Base-by-base conservation (phyloP, 1,140 invertebrate species). In the Augochlora pura region DNA sequence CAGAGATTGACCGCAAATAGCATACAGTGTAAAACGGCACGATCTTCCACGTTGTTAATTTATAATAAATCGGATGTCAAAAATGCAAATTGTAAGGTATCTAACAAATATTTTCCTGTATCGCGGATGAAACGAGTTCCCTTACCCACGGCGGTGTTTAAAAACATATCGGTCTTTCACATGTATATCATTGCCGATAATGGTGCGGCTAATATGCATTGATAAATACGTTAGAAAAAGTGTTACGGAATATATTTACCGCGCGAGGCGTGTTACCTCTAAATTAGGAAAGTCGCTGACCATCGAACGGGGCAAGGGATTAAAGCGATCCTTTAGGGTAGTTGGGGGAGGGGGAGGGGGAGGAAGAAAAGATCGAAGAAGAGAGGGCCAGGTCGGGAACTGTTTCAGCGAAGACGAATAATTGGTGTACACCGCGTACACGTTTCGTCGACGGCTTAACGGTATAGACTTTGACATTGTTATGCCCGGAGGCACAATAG, bases 381-480 rank as follows among this genome's bases (percentile, higher is more conserved):
- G 27, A 14, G 32, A 32, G 32, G 32, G 18, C 9, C 23, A 57
- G 21, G 32, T 25, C 49, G 49, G 25, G 14, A 52, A 71, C 77
- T 27, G 38, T 80, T 57, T 49, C 46, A 42, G 18, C 52, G 63
- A 80, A 80, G 64, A 63, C 57, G 39, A 84, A 85, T 74, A 83
- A 83, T 84, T 70, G 62, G 77, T 38, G n/a, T 83, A 80, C 77
- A 64, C 32, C 49, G 59, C 42, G 76, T 60, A 63, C 67, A 59
- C 57, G 77, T 85, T 80, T 83, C 79, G 73, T 70, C 52, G 60
- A 76, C 42, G 66, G 52, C 66, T 85, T 84, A 68, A 80, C 68
- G 46, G 77, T 80, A 83, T 63, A 83, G 77, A 76, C 83, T 71
- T 84, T 72, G 72, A 85, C 83, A 81, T 81, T 85, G 77, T 81